Conservation (phyloP, 2,797 vertebrate genomes). For the Buceros bicornis region DNA sequence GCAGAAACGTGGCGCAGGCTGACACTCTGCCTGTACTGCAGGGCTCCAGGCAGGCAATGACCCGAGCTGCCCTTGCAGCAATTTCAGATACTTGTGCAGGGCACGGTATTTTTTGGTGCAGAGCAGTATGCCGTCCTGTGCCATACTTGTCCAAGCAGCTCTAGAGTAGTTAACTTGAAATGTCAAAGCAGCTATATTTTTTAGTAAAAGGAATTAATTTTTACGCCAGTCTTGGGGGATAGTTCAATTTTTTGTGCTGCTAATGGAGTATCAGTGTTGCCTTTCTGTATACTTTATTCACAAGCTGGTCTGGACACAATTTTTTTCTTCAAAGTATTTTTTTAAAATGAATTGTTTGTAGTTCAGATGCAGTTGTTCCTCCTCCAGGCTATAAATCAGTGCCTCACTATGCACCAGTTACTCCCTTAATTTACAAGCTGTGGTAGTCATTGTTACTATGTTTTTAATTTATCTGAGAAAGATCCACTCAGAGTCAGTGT, state of each 20-base stretch:
- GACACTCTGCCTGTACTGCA: accelerated
- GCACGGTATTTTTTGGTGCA: background rate
- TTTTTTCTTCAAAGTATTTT: conserved; percentile 60
- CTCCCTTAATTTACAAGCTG: conserved; percentile 45
- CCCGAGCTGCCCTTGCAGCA: background rate
- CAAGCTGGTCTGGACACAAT: conserved; percentile 63
- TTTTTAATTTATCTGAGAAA: conserved; percentile 56
- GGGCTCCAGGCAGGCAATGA: accelerated
- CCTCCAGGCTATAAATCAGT: conserved; percentile 47
- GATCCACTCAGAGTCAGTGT: background rate
- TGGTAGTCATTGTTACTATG: conserved; percentile 39
- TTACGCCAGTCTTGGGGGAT: background rate
- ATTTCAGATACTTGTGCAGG: background rate
- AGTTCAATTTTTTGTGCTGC: conserved; percentile 61
- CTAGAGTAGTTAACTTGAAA: background rate
- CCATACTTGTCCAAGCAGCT: background rate
- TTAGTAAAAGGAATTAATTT: conserved; percentile 13
- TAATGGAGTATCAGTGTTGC: conserved; percentile 54
- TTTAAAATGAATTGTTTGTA: conserved; percentile 48
- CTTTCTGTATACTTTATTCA: conserved; percentile 64
- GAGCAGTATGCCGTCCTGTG: background rate
- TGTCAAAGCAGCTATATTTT: background rate
- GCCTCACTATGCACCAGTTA: conserved; percentile 46
- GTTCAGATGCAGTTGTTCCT: conserved; percentile 40
- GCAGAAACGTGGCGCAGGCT: background rate